Evolutionary conservation across 2,113 vertebrate genomes (phyloP).

Genomic region (Sciurus niger): DNA sequence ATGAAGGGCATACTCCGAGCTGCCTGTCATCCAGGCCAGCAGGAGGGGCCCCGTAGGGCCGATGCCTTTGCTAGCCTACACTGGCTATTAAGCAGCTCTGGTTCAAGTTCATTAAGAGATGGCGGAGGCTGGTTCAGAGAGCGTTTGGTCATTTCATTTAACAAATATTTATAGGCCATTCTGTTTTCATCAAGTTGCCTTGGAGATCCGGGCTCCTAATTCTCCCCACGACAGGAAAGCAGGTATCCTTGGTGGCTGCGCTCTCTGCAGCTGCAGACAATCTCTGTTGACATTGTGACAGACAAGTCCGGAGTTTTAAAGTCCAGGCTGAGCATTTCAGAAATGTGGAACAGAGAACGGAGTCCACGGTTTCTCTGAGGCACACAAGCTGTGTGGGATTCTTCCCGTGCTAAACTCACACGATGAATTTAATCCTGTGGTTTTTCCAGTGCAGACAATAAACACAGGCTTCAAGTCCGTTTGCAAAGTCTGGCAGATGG

Average conservation of each 20-base stretch:
- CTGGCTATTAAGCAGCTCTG: neutral
- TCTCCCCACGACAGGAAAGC: neutral
- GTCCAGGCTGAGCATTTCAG: neutral
- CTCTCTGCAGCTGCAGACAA: neutral
- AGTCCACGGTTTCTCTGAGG: neutral
- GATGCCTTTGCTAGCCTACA: too few species aligned
- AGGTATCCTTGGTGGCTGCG: neutral
- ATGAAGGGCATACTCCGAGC: neutral
- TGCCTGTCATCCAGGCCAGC: neutral
- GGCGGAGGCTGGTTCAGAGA: neutral
- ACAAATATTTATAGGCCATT: neutral
- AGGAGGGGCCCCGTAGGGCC: neutral
- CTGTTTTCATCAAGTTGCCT: neutral
- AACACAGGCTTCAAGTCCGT: neutral
- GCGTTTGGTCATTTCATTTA: neutral
- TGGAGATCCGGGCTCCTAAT: neutral
- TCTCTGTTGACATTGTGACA: neutral
- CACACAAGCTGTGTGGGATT: accelerated
- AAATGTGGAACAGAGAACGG: neutral
- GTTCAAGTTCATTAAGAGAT: slow-evolving; percentile 35
- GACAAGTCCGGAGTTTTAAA: neutral
- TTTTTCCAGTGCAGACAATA: neutral
- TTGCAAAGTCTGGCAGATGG: neutral
- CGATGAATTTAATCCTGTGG: neutral
- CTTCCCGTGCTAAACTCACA: neutral